Evolutionary conservation across 2,113 vertebrate species (phyloP).

Genomic region (Stigmatopora nigra): DNA sequence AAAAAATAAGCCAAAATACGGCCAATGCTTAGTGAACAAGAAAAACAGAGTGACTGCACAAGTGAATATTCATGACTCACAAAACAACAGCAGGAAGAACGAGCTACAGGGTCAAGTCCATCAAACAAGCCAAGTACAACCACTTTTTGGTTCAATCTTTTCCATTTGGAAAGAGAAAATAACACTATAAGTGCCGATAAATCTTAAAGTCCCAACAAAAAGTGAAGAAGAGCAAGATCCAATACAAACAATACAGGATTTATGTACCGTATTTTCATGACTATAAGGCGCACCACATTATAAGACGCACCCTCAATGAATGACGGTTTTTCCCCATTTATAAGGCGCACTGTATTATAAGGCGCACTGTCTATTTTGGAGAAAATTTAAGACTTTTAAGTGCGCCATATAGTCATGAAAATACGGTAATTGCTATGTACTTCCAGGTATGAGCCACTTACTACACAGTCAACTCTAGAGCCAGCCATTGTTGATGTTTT

Average conservation of each 20-base stretch:
- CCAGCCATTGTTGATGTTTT: no score
- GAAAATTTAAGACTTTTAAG: no score
- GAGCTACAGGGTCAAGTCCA: conserved; percentile 20
- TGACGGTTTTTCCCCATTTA: no score
- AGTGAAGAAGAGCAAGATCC: conserved; percentile 8
- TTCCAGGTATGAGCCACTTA: no score
- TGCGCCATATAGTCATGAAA: no score
- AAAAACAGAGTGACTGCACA: conserved; percentile 42
- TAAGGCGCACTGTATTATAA: no score
- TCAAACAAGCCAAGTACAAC: neutral
- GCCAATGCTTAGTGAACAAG: conserved; percentile 46
- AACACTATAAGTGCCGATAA: neutral
- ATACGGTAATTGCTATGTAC: no score
- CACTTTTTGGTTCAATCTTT: neutral
- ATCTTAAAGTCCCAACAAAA: neutral
- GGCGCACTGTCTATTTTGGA: no score
- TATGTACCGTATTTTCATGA: no score
- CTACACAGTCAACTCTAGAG: no score
- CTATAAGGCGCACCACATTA: no score
- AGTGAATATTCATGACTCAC: conserved; percentile 59
- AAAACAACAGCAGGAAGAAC: conserved; percentile 27
- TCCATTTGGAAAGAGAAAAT: neutral
- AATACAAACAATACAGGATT: conserved; percentile 45
- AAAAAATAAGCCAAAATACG: conserved; percentile 21
- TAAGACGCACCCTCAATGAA: no score